Conservation (phyloP, 1,140 invertebrate species). For the Eupristina koningsbergeri region DNA sequence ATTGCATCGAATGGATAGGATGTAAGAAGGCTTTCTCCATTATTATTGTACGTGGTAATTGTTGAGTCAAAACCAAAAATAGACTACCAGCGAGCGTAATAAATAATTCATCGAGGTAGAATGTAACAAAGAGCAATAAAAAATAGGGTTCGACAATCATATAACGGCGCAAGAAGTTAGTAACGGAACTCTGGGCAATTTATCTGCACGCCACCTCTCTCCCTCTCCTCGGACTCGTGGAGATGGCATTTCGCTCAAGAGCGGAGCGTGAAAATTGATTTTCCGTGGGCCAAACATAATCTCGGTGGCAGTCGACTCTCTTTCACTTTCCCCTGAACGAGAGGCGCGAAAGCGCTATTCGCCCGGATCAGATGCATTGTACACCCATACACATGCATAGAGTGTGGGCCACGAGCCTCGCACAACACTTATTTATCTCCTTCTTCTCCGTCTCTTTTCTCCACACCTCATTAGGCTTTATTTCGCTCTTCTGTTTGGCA, state of each 20-base stretch:
- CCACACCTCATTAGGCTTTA: constrained; percentile 3
- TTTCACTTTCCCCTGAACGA: constrained; percentile 33
- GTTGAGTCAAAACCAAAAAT: background rate
- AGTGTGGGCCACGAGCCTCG: background rate
- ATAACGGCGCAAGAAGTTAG: background rate
- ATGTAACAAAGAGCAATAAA: constrained; percentile 19
- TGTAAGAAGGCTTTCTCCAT: background rate
- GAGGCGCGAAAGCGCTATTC: constrained; percentile 10
- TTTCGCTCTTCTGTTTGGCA: background rate
- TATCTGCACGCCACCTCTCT: background rate
- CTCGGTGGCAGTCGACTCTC: constrained; percentile 19
- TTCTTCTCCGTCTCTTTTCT: background rate
- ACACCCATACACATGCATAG: background rate
- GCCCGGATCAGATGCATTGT: constrained; percentile 29
- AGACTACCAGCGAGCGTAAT: background rate
- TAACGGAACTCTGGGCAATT: constrained; percentile 37
- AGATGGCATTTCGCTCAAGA: background rate
- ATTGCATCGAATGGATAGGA: background rate
- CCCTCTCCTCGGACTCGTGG: background rate
- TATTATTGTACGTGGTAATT: background rate
- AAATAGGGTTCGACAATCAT: background rate
- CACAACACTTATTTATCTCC: background rate
- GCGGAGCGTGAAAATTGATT: constrained; percentile 44
- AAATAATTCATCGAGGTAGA: constrained; percentile 3
- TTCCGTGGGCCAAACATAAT: constrained; percentile 32